Base-by-base conservation (phyloP, 2,113 vertebrate species). In the Coptodon bakossiorum region DNA sequence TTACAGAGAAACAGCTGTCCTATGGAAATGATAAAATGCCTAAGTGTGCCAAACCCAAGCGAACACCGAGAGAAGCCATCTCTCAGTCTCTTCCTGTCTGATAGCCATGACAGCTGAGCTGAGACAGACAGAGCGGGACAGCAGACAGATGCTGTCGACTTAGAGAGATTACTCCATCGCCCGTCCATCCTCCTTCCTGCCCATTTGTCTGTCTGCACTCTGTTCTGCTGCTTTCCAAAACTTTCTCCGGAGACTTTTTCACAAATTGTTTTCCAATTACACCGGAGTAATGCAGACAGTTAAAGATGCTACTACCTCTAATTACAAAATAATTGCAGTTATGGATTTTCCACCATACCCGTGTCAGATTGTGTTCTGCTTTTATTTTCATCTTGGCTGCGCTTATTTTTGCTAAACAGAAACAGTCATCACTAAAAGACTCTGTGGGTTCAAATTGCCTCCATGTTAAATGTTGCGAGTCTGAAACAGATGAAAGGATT, bases 91-190 rank as follows among this genome's bases (percentile, higher is more conserved):
- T 92, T 89, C 81, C 81, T 80, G 81, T 88, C 90, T 91, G 86
- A 93, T 85, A 88, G 87, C 83, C 85, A 78, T 59, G 90, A 94
- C 90, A 86, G 85, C 90, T 92, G 84, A 95, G 88, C 24, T 43
- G 90, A 91, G 91, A 90, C 91, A 91, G 90, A 86, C 89, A 76
- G 79, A 83, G 86, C 81, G 36, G 80, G 90, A 91, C 90, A 88
- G 40, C 38, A 83, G 81, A 34, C 90, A 90, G 91, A 91, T 89
- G 90, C 90, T 92, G 88, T 90, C 83, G 40, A 90, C 81, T 88
- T 80, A 53, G 40, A 86, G 7, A 87, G 85, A 92, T 91, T 81
- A 88, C 73, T 81, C 81, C 29, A 17, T 57, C 48, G 22, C 24
- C 82, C 59, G 5, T 52, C 27, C 80, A 52, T 83, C 79, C 71